Conservation (phyloP, 2,113 vertebrate genomes). For the Zingel zingel region DNA sequence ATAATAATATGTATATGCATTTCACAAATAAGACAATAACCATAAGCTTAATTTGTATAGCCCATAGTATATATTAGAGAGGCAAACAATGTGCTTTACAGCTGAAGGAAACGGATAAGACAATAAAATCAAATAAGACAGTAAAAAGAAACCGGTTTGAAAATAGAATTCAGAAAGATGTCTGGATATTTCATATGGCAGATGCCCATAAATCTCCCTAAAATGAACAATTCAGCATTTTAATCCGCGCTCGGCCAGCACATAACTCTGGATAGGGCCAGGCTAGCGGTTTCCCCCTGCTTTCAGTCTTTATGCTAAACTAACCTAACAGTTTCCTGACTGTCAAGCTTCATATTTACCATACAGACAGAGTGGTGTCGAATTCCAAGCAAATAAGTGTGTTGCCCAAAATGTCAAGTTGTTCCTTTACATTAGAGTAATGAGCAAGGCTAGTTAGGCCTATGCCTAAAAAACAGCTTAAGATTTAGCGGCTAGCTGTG, state of each 20-base stretch:
- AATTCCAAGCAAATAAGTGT: neutral
- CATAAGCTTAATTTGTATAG: neutral
- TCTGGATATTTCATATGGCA: neutral
- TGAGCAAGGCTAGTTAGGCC: neutral
- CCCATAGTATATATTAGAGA: neutral
- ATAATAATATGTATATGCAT: neutral
- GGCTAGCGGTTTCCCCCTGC: neutral
- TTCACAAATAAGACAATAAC: neutral
- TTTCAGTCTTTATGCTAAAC: neutral
- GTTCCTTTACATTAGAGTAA: neutral
- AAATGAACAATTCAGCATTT: neutral
- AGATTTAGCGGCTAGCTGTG: too few relatives aligned
- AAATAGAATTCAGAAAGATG: constrained; percentile 9
- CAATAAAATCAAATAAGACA: neutral
- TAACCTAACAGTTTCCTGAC: neutral
- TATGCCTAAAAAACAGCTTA: neutral
- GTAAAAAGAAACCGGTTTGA: too few relatives aligned
- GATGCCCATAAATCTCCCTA: neutral
- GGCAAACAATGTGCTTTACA: neutral
- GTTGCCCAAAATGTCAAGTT: neutral
- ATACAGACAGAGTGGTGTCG: neutral
- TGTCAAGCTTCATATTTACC: neutral
- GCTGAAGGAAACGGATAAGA: neutral
- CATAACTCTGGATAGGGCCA: neutral
- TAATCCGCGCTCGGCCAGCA: neutral